Evolutionary conservation across 2,113 vertebrate genomes (phyloP).

Genomic region (Trinectes maculatus): DNA sequence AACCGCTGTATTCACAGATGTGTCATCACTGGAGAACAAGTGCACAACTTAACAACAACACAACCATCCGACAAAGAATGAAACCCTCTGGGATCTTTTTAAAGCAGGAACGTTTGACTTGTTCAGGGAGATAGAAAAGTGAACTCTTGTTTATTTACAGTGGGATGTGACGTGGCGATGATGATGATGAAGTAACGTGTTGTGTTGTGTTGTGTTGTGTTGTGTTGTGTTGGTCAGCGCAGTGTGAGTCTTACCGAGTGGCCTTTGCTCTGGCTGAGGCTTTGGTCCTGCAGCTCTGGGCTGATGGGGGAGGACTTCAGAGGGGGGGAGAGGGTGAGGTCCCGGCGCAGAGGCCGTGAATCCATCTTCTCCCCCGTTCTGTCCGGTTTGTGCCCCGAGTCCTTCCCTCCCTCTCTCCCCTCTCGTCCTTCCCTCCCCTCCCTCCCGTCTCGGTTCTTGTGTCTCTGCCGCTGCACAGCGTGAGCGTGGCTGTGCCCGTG

Average conservation of each 20-base stretch:
- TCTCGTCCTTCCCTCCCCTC: slow-evolving; percentile 60
- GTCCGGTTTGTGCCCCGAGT: slow-evolving; percentile 83
- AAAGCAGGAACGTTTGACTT: no score
- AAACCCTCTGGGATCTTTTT: no score
- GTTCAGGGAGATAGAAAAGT: no score
- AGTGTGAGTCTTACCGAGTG: slow-evolving; percentile 84
- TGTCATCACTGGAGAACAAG: no score
- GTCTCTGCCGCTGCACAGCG: slow-evolving; percentile 86
- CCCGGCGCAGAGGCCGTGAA: slow-evolving; percentile 89
- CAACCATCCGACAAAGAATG: no score
- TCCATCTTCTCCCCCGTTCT: slow-evolving; percentile 87
- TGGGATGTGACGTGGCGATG: no score
- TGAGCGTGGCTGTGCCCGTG: slow-evolving; percentile 79
- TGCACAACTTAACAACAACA: no score
- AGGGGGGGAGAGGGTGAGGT: slow-evolving; percentile 93
- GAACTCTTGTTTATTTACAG: no score
- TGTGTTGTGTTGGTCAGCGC: background rate
- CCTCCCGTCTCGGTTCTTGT: slow-evolving; percentile 85
- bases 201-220: no score
- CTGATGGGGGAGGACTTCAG: slow-evolving; percentile 94
- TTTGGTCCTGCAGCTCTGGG: slow-evolving; percentile 87
- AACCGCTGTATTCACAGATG: no score
- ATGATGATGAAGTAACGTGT: no score
- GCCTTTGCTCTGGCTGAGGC: slow-evolving; percentile 86
- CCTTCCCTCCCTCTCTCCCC: slow-evolving; percentile 59